These are phyloP conservation scores for Plotosus lineatus DNA, from an alignment of 2,113 vertebrate genomes.

Conservation along the genomic window DNA sequence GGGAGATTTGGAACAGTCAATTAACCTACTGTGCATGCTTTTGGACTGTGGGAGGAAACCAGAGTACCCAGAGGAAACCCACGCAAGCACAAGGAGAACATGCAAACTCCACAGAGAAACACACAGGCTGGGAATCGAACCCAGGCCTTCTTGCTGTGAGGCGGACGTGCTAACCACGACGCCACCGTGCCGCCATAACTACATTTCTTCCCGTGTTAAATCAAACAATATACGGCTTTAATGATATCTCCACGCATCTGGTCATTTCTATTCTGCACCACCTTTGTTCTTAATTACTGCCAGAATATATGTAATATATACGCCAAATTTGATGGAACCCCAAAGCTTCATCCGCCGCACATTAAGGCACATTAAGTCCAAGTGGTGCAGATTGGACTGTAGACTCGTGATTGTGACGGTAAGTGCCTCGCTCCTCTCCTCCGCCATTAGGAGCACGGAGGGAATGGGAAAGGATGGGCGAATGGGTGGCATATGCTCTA, in stretches of 20 bases:
- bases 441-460: constrained; percentile 26
- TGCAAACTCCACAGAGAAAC: too few relatives aligned
- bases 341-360: constrained; percentile 19
- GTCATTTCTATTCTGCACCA: constrained; percentile 23
- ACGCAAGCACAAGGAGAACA: too few relatives aligned
- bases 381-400: constrained; percentile 32
- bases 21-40: too few relatives aligned
- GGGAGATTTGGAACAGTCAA: too few relatives aligned
- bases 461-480: constrained; percentile 65
- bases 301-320: constrained; percentile 22
- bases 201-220: constrained; percentile 7
- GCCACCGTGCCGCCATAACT: background rate
- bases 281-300: constrained; percentile 19
- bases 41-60: too few relatives aligned
- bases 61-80: too few relatives aligned
- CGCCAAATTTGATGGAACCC: constrained; percentile 18
- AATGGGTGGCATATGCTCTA: constrained; percentile 70
- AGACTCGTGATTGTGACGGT: constrained; percentile 19
- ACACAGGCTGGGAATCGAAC: too few relatives aligned
- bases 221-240: constrained; percentile 14
- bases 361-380: constrained; percentile 27
- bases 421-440: constrained; percentile 37
- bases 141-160: too few relatives aligned
- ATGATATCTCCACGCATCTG: constrained; percentile 19
- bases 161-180: too few relatives aligned